Base-by-base conservation (phyloP, 2,888 invertebrate species). In the Cerastoderma edule region DNA sequence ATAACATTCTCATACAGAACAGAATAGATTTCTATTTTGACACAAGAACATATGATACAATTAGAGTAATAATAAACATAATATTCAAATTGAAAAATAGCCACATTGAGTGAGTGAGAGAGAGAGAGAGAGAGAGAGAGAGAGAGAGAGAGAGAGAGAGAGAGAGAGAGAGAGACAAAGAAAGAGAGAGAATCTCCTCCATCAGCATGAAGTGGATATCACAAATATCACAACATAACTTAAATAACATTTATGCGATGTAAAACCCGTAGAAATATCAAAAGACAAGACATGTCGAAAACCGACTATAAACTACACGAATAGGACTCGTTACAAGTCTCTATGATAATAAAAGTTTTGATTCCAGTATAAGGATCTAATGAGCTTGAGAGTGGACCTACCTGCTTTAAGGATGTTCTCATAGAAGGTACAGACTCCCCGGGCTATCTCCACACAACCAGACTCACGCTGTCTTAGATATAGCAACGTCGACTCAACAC, bases 351-450 rank as follows among this genome's bases (percentile, higher is more conserved):
- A 19, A 10, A 10, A 19, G 53, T 13, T 19, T 10, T 22, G 22
- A 10, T 13, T 13, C 13, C 16, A 53, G 22, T 10, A 22, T 19
- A 53, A 53, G 16, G 8, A 10, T 13, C 16, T 22, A 53, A 10
- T 19, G 8, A 10, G n/a, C n/a, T n/a, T n/a, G n/a, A n/a, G n/a
- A n/a, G n/a, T n/a, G n/a, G n/a, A 72, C 67, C 27, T 67, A 81
- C 81, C 78, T 33, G 65, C 66, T 60, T 65, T 70, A 27, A 78
- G 69, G 10, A 56, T 54, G 30, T 78, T 81, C 30, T 78, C 81
- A 65, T 78, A 81, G 60, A 81, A 81, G 24, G 44, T 64, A 63
- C 77, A 73, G 5, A 81, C 50, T 6, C 56, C 73, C n/a, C 44
- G 28, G 32, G 78, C 81, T 10, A 76, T 60, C 19, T 78, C 78